Percentiles rank a stretch among this genome's conserved stretches.
Conservation (phyloP, 2,888 invertebrate species). For the Callinectes sapidus region DNA sequence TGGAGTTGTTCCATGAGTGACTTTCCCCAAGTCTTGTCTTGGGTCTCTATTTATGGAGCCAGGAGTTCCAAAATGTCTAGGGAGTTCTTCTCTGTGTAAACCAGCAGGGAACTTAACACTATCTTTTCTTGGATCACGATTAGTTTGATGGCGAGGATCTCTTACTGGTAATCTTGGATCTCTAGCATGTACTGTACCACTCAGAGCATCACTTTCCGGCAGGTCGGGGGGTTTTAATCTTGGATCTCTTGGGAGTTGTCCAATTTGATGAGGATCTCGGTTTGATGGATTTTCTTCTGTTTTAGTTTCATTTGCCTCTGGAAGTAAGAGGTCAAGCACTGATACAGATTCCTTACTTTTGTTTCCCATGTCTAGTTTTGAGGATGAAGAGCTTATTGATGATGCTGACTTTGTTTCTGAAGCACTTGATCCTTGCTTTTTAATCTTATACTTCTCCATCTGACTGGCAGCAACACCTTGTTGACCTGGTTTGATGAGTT, state of each 20-base stretch:
- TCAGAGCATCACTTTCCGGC: constrained; percentile 6
- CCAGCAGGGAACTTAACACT: neutral
- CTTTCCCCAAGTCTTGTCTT: constrained; percentile 49
- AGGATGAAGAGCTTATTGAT: neutral
- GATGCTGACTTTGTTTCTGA: constrained; percentile 45
- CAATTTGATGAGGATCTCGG: constrained; percentile 26
- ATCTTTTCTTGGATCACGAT: constrained; percentile 53
- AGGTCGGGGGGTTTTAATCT: constrained; percentile 40
- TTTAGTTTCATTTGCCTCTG: constrained; percentile 40
- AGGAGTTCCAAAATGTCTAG: constrained; percentile 27
- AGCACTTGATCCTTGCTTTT: constrained; percentile 44
- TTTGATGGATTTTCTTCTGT: constrained; percentile 32
- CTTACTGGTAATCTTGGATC: constrained; percentile 50
- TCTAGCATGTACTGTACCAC: constrained; percentile 31
- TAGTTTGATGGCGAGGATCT: constrained; percentile 53
- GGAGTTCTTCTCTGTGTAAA: constrained; percentile 13
- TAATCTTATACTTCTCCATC: constrained; percentile 66
- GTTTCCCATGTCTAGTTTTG: constrained; percentile 37
- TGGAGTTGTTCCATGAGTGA: neutral
- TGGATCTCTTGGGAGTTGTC: constrained; percentile 53
- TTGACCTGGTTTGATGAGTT: constrained; percentile 67
- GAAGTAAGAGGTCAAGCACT: constrained; percentile 56
- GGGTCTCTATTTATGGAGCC: constrained; percentile 44
- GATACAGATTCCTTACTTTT: constrained; percentile 47
- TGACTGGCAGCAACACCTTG: constrained; percentile 64